phyloP scores from a whole-genome alignment of 2,888 invertebrate species.

The Invenusta paracnida region DNA sequence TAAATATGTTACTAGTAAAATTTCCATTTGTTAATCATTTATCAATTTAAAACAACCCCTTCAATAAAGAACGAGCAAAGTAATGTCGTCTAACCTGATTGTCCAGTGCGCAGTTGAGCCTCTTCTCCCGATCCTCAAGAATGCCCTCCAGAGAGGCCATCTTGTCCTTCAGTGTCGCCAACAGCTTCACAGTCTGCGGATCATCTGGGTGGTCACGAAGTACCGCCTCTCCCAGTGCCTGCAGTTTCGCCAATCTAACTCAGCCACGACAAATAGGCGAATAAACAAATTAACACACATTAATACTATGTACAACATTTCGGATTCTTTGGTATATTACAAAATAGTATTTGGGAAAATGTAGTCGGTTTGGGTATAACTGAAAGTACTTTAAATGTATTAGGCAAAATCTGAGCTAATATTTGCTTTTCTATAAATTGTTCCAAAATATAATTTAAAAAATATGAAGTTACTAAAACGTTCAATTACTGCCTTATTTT shows the following conservation, averaged over 20 bases:
- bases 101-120: slow-evolving; percentile 81
- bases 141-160: slow-evolving; percentile 79
- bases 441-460: too few relatives aligned
- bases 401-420: too few relatives aligned
- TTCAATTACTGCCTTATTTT: too few relatives aligned
- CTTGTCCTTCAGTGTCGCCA: slow-evolving; percentile 74
- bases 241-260: slow-evolving; percentile 53
- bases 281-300: not conserved
- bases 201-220: slow-evolving; percentile 68
- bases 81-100: slow-evolving; percentile 79
- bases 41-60: too few relatives aligned
- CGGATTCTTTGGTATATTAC: slow-evolving; percentile 18
- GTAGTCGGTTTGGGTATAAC: not conserved
- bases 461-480: too few relatives aligned
- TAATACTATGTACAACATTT: too few relatives aligned
- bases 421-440: too few relatives aligned
- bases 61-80: too few relatives aligned
- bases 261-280: not conserved
- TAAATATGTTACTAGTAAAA: too few relatives aligned
- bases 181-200: slow-evolving; percentile 67
- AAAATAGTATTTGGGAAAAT: not conserved
- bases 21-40: too few relatives aligned
- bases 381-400: not conserved
- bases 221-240: slow-evolving; percentile 65
- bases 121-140: slow-evolving; percentile 84